phyloP scores from a whole-genome alignment of 1,140 invertebrate species.

The Penaeus chinensis region DNA sequence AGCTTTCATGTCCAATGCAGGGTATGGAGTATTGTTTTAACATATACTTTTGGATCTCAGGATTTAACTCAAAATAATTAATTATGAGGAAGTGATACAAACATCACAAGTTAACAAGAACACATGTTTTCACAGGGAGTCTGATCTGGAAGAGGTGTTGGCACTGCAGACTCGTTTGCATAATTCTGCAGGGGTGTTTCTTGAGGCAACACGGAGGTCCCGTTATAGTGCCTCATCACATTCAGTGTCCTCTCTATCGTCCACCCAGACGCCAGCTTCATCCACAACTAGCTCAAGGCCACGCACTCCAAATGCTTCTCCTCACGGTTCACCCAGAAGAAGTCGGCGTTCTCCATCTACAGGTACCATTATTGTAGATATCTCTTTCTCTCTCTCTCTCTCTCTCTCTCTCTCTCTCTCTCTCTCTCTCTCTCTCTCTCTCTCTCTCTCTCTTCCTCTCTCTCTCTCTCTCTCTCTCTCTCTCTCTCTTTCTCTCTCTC shows the following conservation, averaged over 20 bases:
- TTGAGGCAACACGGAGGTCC: constrained; percentile 67
- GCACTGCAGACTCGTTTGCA: constrained; percentile 76
- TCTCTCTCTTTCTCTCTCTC: not conserved
- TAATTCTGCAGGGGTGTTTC: constrained; percentile 76
- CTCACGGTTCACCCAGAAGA: constrained; percentile 61
- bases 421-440: not conserved
- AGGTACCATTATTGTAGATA: constrained; percentile 10
- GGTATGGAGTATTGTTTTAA: constrained; percentile 60
- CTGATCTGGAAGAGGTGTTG: constrained; percentile 76
- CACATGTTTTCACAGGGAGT: constrained; percentile 70
- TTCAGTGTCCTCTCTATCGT: constrained; percentile 4
- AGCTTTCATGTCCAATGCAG: constrained; percentile 67
- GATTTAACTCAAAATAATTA: not conserved
- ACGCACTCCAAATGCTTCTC: constrained; percentile 59
- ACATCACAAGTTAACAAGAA: not conserved
- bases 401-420: not conserved
- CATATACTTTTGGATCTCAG: not conserved
- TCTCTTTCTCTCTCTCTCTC: not conserved
- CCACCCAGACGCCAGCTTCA: constrained; percentile 20
- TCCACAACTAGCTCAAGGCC: constrained; percentile 51
- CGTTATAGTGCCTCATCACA: not conserved
- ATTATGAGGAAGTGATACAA: not conserved
- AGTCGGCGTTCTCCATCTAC: constrained; percentile 54
- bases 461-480: not conserved
- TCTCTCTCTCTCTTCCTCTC: not conserved